Evolutionary conservation across 2,888 invertebrate species (phyloP), one percentile per base, ranked within the genome.

Genomic region (Agrochola circellaris): DNA sequence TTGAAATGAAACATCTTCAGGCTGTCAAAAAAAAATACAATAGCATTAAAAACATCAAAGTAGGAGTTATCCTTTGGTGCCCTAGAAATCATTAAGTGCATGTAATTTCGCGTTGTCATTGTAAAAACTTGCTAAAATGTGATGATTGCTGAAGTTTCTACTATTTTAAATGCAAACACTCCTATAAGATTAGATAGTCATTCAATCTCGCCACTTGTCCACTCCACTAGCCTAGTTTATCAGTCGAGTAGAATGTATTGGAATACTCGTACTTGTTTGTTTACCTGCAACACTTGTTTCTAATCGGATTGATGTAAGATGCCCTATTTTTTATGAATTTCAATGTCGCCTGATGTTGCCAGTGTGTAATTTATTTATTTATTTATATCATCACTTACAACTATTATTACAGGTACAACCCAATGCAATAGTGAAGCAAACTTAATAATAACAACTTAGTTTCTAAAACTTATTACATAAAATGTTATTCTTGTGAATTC

Each of bases 241-340:
- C 79, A 30, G 54, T 77, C 54, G 69, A 73, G 61, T 79, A 17
- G 66, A 51, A 30, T 56, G 54, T 34, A 60, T 58, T 20, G 15
- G 5, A 58, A 42, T 38, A 58, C 61, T 83, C 45, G 6, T 42
- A 3, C 5, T 45, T 84, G 70, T 80, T 68, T 70, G 13, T 56
- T 68, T 61, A 60, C 30, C 7, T 34, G 11, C 38, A 38, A 9
- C 34, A 56, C 42, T 81, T 42, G 26, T 20, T 15, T 42, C 1
- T 61, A 11, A 56, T 17, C n/a, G 20, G 66, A 13, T 67, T 48
- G 13, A 34, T 45, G 2, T 45, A 26, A 38, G 61, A 62, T 70
- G 56, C 34, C 51, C 70, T 78, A 67, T 67, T 71, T 70, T 76
- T 48, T 0, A 26, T 45, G 5, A 34, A 23, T 30, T 48, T 42